A percentile compares a stretch with the other conserved stretches of the same genome.
Conservation (phyloP, 2,888 invertebrate genomes). For the Dermolepida albohirtum region DNA sequence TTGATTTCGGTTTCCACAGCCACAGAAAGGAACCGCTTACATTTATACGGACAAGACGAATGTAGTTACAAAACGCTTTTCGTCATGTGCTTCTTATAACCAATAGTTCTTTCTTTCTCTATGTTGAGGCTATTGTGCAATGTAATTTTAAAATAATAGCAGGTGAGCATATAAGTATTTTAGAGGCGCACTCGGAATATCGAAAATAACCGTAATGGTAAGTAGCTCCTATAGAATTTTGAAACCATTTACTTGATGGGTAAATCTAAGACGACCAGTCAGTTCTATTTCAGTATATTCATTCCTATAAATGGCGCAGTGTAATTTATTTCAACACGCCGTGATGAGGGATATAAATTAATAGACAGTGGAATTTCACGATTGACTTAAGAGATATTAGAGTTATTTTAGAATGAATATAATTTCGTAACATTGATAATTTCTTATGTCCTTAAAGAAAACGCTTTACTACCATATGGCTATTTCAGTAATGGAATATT, state of each 20-base stretch:
- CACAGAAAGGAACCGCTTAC: slow-evolving; percentile 16
- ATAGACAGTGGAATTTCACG: slow-evolving; percentile 17
- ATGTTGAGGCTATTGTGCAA: slow-evolving; percentile 12
- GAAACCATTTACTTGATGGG: slow-evolving; percentile 10
- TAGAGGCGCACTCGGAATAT: not conserved
- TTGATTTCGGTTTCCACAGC: slow-evolving; percentile 17
- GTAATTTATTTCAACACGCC: slow-evolving; percentile 27
- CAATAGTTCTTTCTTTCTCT: slow-evolving; percentile 7
- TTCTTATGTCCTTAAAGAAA: no score
- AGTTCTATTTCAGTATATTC: slow-evolving; percentile 26
- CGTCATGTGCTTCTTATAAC: slow-evolving; percentile 9
- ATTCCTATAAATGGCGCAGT: slow-evolving; percentile 27
- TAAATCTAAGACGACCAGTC: slow-evolving; percentile 12
- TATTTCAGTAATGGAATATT: no score
- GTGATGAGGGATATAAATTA: slow-evolving; percentile 26
- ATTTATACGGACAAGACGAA: slow-evolving; percentile 15
- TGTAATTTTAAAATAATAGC: slow-evolving; percentile 28
- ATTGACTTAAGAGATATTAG: slow-evolving; percentile 16
- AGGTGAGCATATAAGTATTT: slow-evolving; percentile 15
- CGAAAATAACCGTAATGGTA: slow-evolving; percentile 10
- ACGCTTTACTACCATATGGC: no score
- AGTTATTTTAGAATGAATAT: slow-evolving; percentile 1
- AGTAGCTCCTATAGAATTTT: slow-evolving; percentile 26
- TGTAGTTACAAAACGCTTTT: slow-evolving; percentile 28
- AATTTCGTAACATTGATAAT: slow-evolving; percentile 8